Evolutionary conservation across 2,797 vertebrate species (phyloP).

Genomic region (Ptychadena robeensis): DNA sequence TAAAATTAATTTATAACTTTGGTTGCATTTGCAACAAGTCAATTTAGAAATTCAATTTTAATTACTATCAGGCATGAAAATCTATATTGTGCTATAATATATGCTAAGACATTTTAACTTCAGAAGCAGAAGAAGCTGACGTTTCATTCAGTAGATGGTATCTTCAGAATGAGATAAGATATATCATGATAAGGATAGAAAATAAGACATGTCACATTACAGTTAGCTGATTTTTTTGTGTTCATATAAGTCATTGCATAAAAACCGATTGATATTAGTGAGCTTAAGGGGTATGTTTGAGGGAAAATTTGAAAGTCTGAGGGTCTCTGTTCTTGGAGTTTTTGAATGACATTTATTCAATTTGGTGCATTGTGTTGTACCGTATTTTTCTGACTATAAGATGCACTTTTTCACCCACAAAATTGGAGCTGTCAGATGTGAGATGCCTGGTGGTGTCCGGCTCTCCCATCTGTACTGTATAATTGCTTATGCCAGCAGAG

Average conservation of each 20-base stretch:
- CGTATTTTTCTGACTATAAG: too few species aligned
- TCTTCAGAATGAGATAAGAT: background rate
- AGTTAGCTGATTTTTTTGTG: background rate
- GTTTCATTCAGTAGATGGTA: background rate
- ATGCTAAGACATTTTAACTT: slow-evolving; percentile 20
- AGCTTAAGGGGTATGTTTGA: background rate
- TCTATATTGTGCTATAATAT: slow-evolving; percentile 15
- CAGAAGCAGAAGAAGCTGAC: background rate
- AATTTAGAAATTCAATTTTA: slow-evolving; percentile 23
- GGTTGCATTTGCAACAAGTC: background rate
- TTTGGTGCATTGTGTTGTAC: too few species aligned
- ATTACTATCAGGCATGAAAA: slow-evolving; percentile 12
- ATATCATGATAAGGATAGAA: background rate
- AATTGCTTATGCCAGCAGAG: too few species aligned
- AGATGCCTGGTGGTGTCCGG: too few species aligned
- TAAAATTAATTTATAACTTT: slow-evolving; percentile 4
- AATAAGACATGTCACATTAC: slow-evolving; percentile 1
- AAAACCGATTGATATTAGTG: background rate
- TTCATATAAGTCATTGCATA: background rate
- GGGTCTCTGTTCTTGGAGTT: too few species aligned
- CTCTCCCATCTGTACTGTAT: too few species aligned
- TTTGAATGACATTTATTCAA: too few species aligned
- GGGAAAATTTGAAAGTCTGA: too few species aligned
- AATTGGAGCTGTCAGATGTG: too few species aligned
- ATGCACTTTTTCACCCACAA: too few species aligned